Conservation (phyloP, 1,140 invertebrate species). For the Diuraphis noxia region DNA sequence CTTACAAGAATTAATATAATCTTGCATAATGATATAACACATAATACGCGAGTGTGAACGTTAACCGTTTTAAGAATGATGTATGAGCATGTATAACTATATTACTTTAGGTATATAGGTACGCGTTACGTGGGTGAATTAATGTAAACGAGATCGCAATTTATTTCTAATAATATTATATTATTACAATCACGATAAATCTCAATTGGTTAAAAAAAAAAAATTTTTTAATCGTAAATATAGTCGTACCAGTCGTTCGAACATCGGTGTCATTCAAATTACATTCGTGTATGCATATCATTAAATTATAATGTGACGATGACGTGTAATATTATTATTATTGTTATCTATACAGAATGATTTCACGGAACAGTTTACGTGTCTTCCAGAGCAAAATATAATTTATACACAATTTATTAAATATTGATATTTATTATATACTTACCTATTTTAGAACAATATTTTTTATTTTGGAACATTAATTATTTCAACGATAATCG, state of each 20-base stretch:
- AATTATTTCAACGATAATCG: background rate
- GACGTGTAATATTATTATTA: background rate
- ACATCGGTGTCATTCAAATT: background rate
- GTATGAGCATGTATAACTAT: background rate
- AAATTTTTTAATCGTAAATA: background rate
- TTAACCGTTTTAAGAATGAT: slow-evolving; percentile 1
- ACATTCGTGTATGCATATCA: background rate
- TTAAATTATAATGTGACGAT: background rate
- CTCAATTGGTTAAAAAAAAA: background rate
- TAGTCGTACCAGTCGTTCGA: background rate
- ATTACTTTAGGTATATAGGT: too few relatives aligned
- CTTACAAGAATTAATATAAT: too few relatives aligned
- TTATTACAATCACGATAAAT: background rate
- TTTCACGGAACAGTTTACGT: background rate
- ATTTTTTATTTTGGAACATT: background rate
- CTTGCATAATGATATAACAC: background rate
- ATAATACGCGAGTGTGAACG: background rate
- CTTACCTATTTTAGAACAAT: too few relatives aligned
- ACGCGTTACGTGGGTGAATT: background rate
- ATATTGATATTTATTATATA: too few relatives aligned
- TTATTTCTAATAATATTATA: background rate
- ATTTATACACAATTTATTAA: too few relatives aligned
- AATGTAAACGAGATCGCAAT: slow-evolving; percentile 5
- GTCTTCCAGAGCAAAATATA: too few relatives aligned
- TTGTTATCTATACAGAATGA: too few relatives aligned